Conservation (phyloP, 2,888 invertebrate genomes). For the Clostera curtula region DNA sequence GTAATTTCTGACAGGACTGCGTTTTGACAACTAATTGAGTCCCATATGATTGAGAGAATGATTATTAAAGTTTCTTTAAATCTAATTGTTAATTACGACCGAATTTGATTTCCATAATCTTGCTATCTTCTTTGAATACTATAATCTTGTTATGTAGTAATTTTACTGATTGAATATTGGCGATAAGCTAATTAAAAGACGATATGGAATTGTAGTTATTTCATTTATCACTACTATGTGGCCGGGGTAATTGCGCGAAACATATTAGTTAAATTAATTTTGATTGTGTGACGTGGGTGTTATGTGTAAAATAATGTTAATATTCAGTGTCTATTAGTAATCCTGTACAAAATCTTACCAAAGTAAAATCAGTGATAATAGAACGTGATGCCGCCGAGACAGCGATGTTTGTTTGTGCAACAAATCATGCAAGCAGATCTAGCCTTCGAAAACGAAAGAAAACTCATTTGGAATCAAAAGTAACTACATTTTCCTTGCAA, state of each 20-base stretch:
- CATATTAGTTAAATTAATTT: constrained; percentile 1
- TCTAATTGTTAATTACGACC: no score
- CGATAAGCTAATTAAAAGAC: constrained; percentile 8
- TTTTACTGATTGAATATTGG: constrained; percentile 16
- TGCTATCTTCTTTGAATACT: constrained; percentile 16
- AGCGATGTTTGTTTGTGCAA: constrained; percentile 32
- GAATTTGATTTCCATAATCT: no score
- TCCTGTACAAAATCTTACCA: constrained; percentile 5
- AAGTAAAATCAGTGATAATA: constrained; percentile 27
- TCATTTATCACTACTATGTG: constrained; percentile 14
- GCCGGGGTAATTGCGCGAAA: constrained; percentile 9
- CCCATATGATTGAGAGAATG: no score
- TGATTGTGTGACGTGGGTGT: neutral
- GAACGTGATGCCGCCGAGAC: constrained; percentile 41
- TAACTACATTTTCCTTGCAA: constrained; percentile 34
- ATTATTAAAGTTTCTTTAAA: no score
- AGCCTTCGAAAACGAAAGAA: constrained; percentile 47
- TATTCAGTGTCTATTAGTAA: constrained; percentile 2
- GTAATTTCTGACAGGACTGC: constrained; percentile 35
- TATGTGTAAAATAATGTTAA: constrained; percentile 3
- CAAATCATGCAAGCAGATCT: constrained; percentile 50
- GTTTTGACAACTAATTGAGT: no score
- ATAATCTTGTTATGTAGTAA: constrained; percentile 17
- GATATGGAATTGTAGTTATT: constrained; percentile 14
- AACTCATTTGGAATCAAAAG: constrained; percentile 49